Evolutionary conservation across 2,888 invertebrate genomes (phyloP).

Genomic region (Catocala fraxini): DNA sequence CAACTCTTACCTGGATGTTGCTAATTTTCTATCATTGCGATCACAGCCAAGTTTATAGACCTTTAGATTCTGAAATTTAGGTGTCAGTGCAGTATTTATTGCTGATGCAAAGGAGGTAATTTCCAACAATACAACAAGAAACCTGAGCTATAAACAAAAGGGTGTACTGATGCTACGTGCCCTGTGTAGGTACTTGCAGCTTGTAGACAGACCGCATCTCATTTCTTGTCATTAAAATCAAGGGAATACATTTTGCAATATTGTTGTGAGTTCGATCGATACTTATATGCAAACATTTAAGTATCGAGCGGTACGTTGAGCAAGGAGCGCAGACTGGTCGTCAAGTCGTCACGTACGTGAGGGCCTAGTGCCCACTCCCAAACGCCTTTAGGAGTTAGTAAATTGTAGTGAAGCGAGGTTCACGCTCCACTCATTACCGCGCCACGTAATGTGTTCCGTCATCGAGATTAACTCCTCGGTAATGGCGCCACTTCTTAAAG

Average conservation of each 20-base stretch:
- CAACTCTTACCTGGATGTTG: constrained; percentile 82
- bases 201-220: too few species aligned
- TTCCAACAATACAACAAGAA: constrained; percentile 33
- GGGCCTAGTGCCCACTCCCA: constrained; percentile 50
- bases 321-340: background rate
- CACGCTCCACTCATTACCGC: constrained; percentile 83
- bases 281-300: background rate
- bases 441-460: constrained; percentile 83
- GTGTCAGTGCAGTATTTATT: constrained; percentile 84
- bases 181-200: too few species aligned
- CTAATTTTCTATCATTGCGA: constrained; percentile 87
- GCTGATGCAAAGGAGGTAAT: constrained; percentile 54
- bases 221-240: too few species aligned
- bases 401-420: constrained; percentile 76
- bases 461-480: constrained; percentile 84
- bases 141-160: constrained; percentile 2
- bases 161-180: background rate
- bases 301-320: background rate
- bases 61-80: constrained; percentile 81
- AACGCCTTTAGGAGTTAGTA: constrained; percentile 81
- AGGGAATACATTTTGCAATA: too few species aligned
- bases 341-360: background rate
- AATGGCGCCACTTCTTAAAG: constrained; percentile 77
- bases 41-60: constrained; percentile 82
- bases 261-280: background rate